phyloP scores from a whole-genome alignment of 2,113 vertebrate genomes.

The Alouatta palliata region DNA sequence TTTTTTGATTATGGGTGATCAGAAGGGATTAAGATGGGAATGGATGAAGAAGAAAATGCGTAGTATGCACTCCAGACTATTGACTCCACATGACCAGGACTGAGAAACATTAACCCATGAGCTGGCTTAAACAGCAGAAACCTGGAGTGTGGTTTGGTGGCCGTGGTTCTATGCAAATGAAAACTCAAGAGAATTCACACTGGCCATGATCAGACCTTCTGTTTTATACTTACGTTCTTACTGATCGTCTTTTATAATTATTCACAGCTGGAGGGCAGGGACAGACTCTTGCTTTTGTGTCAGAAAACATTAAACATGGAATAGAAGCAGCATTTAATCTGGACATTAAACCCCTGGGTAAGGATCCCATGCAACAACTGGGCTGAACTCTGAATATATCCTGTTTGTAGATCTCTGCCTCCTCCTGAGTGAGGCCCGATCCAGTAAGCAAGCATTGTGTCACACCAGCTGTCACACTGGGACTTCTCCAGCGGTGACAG shows the following conservation, averaged over 20 bases:
- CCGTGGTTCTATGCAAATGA: background rate
- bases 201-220: background rate
- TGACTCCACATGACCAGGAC: background rate
- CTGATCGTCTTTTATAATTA: background rate
- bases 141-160: background rate
- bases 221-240: background rate
- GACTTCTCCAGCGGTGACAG: background rate
- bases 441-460: background rate
- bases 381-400: background rate
- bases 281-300: background rate
- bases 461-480: background rate
- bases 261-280: background rate
- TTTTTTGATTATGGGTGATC: background rate
- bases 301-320: background rate
- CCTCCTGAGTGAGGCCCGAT: background rate
- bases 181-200: background rate
- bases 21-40: background rate
- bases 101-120: background rate
- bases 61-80: too few species aligned
- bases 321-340: background rate
- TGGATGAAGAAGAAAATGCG: background rate
- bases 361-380: background rate
- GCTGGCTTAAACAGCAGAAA: background rate
- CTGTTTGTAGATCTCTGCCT: background rate
- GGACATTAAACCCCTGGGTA: background rate